A percentile compares a stretch with the other conserved stretches of the same genome.
Evolutionary conservation across 2,888 invertebrate species (phyloP).

Genomic region (Lithophane semibrunnea): DNA sequence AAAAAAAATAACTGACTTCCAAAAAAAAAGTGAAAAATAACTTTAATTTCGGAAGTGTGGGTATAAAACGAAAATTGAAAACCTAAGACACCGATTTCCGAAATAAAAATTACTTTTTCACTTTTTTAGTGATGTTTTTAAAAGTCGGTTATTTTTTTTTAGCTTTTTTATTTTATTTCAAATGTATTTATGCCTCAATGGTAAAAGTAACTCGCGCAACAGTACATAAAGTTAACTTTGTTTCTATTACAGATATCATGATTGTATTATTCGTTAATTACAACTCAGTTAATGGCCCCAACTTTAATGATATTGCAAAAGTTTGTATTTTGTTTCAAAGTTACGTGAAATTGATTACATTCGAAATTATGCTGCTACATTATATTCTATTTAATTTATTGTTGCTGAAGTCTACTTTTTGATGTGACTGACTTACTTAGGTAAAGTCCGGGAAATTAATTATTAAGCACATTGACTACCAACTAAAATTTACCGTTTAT

Average conservation of each 20-base stretch:
- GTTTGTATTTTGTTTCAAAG: constrained; percentile 50
- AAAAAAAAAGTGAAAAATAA: too few relatives aligned
- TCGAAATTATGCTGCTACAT: constrained; percentile 31
- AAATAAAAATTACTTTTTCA: too few relatives aligned
- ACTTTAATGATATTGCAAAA: constrained; percentile 59
- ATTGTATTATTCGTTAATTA: constrained; percentile 62
- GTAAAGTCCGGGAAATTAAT: neutral
- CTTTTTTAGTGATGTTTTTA: too few relatives aligned
- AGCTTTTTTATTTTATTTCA: too few relatives aligned
- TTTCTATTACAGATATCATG: constrained; percentile 47
- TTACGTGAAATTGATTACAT: constrained; percentile 53
- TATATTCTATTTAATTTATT: constrained; percentile 33
- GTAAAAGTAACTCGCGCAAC: constrained; percentile 9
- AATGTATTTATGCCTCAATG: neutral
- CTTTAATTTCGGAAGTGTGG: too few relatives aligned
- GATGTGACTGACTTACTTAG: neutral
- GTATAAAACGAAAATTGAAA: too few relatives aligned
- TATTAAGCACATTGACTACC: too few relatives aligned
- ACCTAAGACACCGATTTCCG: too few relatives aligned
- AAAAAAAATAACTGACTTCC: too few relatives aligned
- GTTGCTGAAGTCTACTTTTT: neutral
- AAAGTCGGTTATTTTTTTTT: too few relatives aligned
- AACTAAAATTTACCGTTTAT: neutral
- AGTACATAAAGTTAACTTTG: constrained; percentile 37
- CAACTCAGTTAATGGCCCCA: constrained; percentile 47